A percentile compares a stretch with the other conserved stretches of the same genome.
Conservation (phyloP, 2,797 vertebrate species). For the Linurgus olivaceus region DNA sequence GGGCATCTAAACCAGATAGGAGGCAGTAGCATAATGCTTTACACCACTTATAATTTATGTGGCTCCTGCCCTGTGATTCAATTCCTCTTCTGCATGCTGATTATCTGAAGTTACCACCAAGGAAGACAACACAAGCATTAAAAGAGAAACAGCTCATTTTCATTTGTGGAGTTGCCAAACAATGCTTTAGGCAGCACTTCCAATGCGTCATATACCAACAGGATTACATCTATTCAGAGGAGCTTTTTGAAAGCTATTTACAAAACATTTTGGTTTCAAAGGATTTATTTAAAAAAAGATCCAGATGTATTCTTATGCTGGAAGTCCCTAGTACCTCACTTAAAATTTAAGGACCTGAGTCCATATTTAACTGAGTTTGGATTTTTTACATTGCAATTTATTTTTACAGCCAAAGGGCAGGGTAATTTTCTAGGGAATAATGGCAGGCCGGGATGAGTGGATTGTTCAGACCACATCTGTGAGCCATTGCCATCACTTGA, state of each 20-base stretch:
- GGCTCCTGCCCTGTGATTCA: neutral
- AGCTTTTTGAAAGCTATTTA: neutral
- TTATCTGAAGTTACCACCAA: neutral
- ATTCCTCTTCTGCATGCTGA: neutral
- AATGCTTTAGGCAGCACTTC: neutral
- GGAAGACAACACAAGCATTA: neutral
- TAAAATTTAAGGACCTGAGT: neutral
- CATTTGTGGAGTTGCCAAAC: neutral
- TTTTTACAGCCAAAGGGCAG: constrained; percentile 5
- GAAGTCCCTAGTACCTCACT: neutral
- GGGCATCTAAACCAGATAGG: neutral
- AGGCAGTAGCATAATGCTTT: neutral
- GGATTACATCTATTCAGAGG: neutral
- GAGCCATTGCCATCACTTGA: neutral
- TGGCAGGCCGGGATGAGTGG: neutral
- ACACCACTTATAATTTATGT: neutral
- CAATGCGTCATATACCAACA: neutral
- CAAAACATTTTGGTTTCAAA: neutral
- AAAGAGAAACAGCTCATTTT: neutral
- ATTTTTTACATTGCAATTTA: neutral
- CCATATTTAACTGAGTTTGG: neutral
- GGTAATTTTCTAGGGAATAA: constrained; percentile 18
- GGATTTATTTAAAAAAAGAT: neutral
- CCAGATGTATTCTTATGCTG: neutral
- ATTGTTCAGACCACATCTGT: neutral